These are phyloP conservation scores for Lethenteron reissneri DNA, from an alignment of 2,113 vertebrate genomes.

Conservation along the genomic window DNA sequence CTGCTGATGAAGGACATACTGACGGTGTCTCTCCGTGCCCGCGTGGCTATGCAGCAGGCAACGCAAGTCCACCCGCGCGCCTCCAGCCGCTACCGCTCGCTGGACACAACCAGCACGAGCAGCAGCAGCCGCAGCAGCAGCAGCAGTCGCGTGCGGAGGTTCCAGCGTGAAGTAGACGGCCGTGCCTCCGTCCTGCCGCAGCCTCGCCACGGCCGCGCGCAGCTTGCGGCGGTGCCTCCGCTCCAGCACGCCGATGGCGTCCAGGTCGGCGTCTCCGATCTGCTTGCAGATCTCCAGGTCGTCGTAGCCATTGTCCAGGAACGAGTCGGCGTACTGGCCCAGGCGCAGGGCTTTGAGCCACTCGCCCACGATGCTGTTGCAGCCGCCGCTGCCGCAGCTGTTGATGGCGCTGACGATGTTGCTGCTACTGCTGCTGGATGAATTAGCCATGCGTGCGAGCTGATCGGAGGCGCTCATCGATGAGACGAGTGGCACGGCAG, in stretches of 20 bases:
- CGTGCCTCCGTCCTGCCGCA: slow-evolving; percentile 27
- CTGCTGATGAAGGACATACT: background rate
- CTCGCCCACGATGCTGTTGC: slow-evolving; percentile 74
- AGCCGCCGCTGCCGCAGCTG: too few species aligned
- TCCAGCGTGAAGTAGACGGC: slow-evolving; percentile 88
- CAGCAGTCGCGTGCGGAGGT: slow-evolving; percentile 25
- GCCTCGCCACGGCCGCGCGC: slow-evolving; percentile 58
- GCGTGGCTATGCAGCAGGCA: background rate
- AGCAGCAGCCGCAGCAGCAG: slow-evolving; percentile 13
- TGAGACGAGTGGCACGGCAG: too few species aligned
- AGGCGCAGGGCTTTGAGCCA: slow-evolving; percentile 84
- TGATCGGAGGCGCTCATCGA: too few species aligned
- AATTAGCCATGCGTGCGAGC: too few species aligned
- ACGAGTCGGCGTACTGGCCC: slow-evolving; percentile 65
- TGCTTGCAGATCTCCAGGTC: slow-evolving; percentile 96
- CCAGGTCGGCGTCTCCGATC: slow-evolving; percentile 85
- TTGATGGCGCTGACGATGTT: too few species aligned
- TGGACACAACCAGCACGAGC: too few species aligned
- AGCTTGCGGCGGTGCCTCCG: slow-evolving; percentile 61
- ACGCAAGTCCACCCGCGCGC: too few species aligned
- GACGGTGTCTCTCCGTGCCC: background rate
- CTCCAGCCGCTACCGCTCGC: too few species aligned
- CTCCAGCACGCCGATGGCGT: slow-evolving; percentile 71
- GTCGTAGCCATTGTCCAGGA: slow-evolving; percentile 91
- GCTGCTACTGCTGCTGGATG: too few species aligned